phyloP scores from a whole-genome alignment of 2,113 vertebrate species.

The Barbus barbus region DNA sequence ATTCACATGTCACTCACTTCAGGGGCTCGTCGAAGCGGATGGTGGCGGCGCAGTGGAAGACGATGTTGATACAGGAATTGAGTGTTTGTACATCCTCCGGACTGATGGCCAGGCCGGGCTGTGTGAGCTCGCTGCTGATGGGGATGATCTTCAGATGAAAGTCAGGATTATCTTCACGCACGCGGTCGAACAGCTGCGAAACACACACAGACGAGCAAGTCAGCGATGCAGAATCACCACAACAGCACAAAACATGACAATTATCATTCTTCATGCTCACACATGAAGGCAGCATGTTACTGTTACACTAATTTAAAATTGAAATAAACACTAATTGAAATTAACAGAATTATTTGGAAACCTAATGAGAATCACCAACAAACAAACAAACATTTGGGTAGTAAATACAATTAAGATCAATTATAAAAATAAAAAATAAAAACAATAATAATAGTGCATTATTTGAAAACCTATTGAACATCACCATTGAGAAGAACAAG shows the following conservation, averaged over 20 bases:
- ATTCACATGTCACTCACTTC: conserved; percentile 84
- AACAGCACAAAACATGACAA: background rate
- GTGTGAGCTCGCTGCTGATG: conserved; percentile 87
- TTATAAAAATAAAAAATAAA: too few species aligned
- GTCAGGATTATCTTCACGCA: conserved; percentile 86
- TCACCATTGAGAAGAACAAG: background rate
- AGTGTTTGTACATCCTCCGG: conserved; percentile 83
- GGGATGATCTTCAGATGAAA: conserved; percentile 90
- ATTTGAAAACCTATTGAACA: background rate
- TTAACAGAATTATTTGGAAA: background rate
- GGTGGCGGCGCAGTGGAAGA: conserved; percentile 97
- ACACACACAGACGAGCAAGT: conserved; percentile 13
- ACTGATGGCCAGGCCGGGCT: conserved; percentile 87
- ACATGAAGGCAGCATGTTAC: background rate
- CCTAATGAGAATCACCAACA: background rate
- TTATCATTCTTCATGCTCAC: background rate
- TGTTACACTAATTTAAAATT: background rate
- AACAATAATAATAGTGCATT: background rate
- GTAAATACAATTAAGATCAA: background rate
- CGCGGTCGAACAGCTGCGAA: conserved; percentile 88
- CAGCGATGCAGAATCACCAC: background rate
- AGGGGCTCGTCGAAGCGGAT: conserved; percentile 90
- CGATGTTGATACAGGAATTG: conserved; percentile 79
- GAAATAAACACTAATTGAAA: background rate
- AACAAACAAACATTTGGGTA: background rate